These are phyloP conservation scores for Vesta saturnalis DNA, from an alignment of 2,888 invertebrate species.

Conservation along the genomic window DNA sequence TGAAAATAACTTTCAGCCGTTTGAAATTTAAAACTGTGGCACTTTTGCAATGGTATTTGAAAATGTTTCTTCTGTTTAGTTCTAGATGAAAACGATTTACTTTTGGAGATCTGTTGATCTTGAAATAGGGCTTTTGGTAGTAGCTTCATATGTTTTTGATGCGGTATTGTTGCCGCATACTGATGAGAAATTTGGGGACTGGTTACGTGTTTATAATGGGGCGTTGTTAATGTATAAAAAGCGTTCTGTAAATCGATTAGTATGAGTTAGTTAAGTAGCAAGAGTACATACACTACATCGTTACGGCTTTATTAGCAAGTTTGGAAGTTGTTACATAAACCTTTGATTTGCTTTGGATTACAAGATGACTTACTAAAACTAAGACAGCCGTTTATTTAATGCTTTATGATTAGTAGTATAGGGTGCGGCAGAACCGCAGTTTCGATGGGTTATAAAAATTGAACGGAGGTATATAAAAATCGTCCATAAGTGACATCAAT, in stretches of 20 bases:
- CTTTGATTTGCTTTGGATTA: too few species aligned
- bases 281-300: neutral
- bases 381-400: too few species aligned
- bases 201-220: constrained; percentile 71
- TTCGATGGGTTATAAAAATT: too few species aligned
- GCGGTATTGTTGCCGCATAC: constrained; percentile 66
- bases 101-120: constrained; percentile 57
- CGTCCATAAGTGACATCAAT: too few species aligned
- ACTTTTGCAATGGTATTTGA: constrained; percentile 72
- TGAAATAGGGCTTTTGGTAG: constrained; percentile 59
- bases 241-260: constrained; percentile 59
- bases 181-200: constrained; percentile 59
- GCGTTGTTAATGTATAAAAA: constrained; percentile 63
- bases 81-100: constrained; percentile 60
- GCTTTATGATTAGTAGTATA: too few species aligned
- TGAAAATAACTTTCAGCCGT: constrained; percentile 70
- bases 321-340: neutral
- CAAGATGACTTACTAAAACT: too few species aligned
- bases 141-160: constrained; percentile 65
- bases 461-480: too few species aligned
- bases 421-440: too few species aligned
- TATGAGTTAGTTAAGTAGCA: constrained; percentile 11
- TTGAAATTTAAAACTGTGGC: constrained; percentile 69
- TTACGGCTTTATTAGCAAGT: neutral
- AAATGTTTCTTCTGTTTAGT: constrained; percentile 69